These are phyloP conservation scores for Chironomus tentans DNA, from an alignment of 2,888 invertebrate species.

Conservation along the genomic window DNA sequence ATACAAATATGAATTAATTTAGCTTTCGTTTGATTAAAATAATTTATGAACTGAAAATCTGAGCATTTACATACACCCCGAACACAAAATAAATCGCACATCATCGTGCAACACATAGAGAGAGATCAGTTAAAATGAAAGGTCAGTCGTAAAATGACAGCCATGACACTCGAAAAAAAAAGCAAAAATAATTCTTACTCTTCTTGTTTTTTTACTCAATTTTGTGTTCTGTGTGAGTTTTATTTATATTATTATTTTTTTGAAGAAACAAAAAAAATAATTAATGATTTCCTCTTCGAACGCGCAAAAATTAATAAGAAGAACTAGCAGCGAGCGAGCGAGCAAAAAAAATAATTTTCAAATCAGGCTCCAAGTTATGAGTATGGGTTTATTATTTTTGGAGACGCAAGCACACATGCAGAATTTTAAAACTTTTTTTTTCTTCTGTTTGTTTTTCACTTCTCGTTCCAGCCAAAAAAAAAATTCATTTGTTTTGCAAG, in stretches of 20 bases:
- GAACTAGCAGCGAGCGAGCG: not conserved
- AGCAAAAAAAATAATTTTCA: not conserved
- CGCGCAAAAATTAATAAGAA: not conserved
- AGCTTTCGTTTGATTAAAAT: too few species aligned
- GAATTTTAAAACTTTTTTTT: not conserved
- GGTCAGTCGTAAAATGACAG: not conserved
- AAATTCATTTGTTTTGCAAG: not conserved
- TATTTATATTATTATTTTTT: not conserved
- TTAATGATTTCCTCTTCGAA: slow-evolving; percentile 21
- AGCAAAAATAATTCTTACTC: not conserved
- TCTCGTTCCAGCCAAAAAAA: too few species aligned
- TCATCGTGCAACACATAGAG: too few species aligned
- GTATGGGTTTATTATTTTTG: not conserved
- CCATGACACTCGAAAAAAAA: not conserved
- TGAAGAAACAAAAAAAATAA: not conserved
- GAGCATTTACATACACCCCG: too few species aligned
- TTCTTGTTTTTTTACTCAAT: too few species aligned
- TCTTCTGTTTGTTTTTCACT: too few species aligned
- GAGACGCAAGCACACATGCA: not conserved
- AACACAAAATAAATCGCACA: too few species aligned
- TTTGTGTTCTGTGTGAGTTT: not conserved
- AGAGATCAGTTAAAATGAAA: not conserved
- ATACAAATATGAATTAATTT: too few species aligned
- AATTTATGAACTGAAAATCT: too few species aligned
- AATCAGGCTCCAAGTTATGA: not conserved